Percentiles rank a stretch among this genome's conserved stretches.
phyloP scores from a whole-genome alignment of 2,797 vertebrate genomes.

The Ibycter americanus region DNA sequence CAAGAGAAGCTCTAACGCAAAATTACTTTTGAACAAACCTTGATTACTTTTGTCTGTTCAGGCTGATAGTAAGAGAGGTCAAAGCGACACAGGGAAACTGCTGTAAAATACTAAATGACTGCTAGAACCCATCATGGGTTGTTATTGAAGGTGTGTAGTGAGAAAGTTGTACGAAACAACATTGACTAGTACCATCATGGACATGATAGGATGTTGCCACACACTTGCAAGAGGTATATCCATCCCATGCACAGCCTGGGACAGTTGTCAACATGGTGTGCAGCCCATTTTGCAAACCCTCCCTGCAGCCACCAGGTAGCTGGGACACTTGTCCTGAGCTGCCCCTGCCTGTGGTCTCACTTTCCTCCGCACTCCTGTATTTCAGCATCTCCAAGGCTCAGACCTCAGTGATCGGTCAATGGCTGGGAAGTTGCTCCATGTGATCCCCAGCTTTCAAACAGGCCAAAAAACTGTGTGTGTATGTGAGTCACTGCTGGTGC shows the following conservation, averaged over 20 bases:
- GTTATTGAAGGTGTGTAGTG: not conserved
- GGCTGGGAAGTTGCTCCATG: not conserved
- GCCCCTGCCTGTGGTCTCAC: not conserved
- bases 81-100: not conserved
- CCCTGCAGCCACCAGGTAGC: not conserved
- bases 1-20: not conserved
- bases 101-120: not conserved
- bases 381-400: not conserved
- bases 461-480: rapidly evolving
- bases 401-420: not conserved
- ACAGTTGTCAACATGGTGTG: not conserved
- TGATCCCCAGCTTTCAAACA: not conserved
- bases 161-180: not conserved
- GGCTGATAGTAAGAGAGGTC: not conserved
- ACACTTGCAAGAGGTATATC: not conserved
- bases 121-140: not conserved
- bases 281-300: not conserved
- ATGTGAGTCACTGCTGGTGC: not conserved
- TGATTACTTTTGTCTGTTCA: not conserved
- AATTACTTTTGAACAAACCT: not conserved
- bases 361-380: not conserved
- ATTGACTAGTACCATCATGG: rapidly evolving
- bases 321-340: not conserved
- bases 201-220: not conserved
- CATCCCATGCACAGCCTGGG: rapidly evolving